Conservation (phyloP, 2,888 invertebrate species). For the Rambutsinella grinnellia region DNA sequence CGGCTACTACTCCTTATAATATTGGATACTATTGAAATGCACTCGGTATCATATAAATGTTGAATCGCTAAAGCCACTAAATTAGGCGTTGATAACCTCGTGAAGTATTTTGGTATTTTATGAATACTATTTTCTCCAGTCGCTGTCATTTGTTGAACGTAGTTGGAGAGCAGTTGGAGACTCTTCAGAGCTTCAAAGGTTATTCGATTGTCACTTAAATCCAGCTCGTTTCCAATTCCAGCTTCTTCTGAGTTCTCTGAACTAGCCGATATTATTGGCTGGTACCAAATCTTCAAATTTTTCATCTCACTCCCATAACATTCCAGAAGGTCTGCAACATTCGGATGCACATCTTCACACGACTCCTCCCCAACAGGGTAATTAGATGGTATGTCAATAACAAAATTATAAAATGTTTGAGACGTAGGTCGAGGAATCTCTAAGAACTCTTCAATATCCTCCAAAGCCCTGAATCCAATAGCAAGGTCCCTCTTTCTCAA, state of each 20-base stretch:
- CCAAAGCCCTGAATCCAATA: conserved; percentile 15
- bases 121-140: conserved; percentile 1
- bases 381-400: conserved; percentile 28
- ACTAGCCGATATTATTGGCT: conserved; percentile 13
- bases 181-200: conserved; percentile 21
- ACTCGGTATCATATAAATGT: conserved; percentile 55
- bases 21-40: conserved; percentile 33
- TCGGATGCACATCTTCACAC: not conserved
- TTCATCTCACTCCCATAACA: conserved; percentile 20
- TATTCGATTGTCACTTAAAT: no score
- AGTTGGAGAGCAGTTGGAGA: conserved; percentile 52
- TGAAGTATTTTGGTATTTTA: conserved; percentile 35
- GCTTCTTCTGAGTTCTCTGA: not conserved
- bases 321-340: conserved; percentile 25
- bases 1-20: conserved; percentile 23
- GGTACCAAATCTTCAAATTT: conserved; percentile 40
- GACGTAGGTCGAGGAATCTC: conserved; percentile 15
- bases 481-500: conserved; percentile 13
- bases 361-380: not conserved
- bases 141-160: conserved; percentile 30
- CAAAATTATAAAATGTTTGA: conserved; percentile 20
- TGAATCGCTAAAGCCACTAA: conserved; percentile 35
- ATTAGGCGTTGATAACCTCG: conserved; percentile 21
- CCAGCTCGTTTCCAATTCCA: not conserved
- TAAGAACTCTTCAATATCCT: conserved; percentile 34